phyloP scores from a whole-genome alignment of 2,113 vertebrate genomes.

The rabbit (Oryctolagus cuniculus) region mOryCun1.1 NC_091442.1:67004501-67005000 shows the following conservation, averaged over 20 bases:
- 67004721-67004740: slow-evolving; percentile 24
- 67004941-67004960: not conserved
- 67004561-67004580: not conserved
- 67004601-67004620: not conserved
- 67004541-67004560: slow-evolving; percentile 21
- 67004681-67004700: not conserved
- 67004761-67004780: not conserved
- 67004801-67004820: too few species aligned
- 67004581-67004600: not conserved
- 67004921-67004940: too few species aligned
- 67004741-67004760: not conserved
- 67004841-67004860: too few species aligned
- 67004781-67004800: too few species aligned
- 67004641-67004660: not conserved
- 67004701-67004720: not conserved
- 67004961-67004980: not conserved
- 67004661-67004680: not conserved
- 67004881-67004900: too few species aligned
- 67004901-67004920: too few species aligned
- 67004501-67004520: not conserved
- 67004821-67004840: too few species aligned
- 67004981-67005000: too few species aligned
- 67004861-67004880: too few species aligned
- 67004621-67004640: not conserved
- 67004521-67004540: not conserved